Conservation (phyloP, 2,113 vertebrate species). For the Vulpes lagopus region DNA sequence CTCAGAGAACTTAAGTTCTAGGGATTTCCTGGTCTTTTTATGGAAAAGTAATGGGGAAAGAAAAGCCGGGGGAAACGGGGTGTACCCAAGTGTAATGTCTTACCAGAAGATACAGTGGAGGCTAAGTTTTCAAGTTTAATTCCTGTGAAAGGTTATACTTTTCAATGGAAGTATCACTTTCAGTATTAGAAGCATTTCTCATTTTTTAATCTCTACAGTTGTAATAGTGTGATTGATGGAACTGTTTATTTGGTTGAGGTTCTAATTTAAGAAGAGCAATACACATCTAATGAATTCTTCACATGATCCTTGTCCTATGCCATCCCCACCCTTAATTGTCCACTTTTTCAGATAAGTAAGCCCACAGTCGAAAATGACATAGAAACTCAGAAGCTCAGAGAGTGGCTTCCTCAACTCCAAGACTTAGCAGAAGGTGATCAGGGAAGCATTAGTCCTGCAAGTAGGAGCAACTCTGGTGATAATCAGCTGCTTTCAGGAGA, state of each 20-base stretch:
- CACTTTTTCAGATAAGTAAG: conserved; percentile 72
- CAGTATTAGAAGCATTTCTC: not conserved
- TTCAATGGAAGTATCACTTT: conserved; percentile 20
- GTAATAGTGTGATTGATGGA: not conserved
- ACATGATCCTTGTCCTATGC: not conserved
- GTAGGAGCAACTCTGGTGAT: not conserved
- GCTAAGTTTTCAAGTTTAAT: not conserved
- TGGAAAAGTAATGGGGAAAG: conserved; percentile 15
- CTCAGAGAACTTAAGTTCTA: not conserved
- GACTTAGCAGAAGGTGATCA: conserved; percentile 75
- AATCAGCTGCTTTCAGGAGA: conserved; percentile 47
- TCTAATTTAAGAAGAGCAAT: conserved; percentile 3
- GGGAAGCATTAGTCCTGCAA: conserved; percentile 15
- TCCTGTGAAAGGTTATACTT: not conserved
- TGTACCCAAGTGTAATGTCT: not conserved
- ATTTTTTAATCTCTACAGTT: not conserved
- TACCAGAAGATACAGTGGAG: not conserved
- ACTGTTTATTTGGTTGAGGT: not conserved
- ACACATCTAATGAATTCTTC: not conserved
- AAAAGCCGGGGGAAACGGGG: not conserved
- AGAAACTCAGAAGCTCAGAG: conserved; percentile 63
- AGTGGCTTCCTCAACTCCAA: conserved; percentile 84
- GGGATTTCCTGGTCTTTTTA: not conserved
- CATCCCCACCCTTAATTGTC: not conserved
- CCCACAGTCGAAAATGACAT: not conserved